Evolutionary conservation across 2,888 invertebrate genomes (phyloP).

Genomic region (Amphipyra berbera): DNA sequence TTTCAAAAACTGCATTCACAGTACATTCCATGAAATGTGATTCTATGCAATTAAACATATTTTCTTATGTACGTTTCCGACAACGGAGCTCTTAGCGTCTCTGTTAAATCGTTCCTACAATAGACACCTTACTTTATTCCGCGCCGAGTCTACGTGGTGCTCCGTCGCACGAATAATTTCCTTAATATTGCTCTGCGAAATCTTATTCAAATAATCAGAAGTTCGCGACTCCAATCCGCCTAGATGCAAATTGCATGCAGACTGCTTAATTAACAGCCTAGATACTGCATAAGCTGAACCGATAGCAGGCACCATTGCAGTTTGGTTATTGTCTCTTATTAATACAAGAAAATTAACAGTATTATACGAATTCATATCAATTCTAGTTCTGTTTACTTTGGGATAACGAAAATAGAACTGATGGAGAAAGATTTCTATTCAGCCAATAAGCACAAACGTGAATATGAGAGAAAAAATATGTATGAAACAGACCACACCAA

Average conservation of each 20-base stretch:
- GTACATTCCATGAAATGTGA: constrained; percentile 28
- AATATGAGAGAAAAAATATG: constrained; percentile 7
- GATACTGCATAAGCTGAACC: constrained; percentile 60
- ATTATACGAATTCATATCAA: neutral
- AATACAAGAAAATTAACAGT: constrained; percentile 2
- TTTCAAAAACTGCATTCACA: constrained; percentile 8
- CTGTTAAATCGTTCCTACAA: constrained; percentile 47
- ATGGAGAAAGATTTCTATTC: constrained; percentile 4
- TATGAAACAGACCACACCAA: constrained; percentile 14
- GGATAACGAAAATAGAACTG: neutral
- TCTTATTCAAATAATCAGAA: constrained; percentile 85
- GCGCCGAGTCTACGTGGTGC: constrained; percentile 61
- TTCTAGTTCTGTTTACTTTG: constrained; percentile 2
- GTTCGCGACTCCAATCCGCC: constrained; percentile 79
- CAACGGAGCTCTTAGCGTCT: constrained; percentile 42
- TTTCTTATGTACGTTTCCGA: constrained; percentile 35
- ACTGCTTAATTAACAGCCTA: constrained; percentile 78
- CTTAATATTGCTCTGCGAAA: constrained; percentile 78
- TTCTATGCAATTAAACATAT: constrained; percentile 41
- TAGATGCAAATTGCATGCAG: constrained; percentile 83
- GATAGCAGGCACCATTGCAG: constrained; percentile 57
- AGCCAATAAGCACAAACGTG: neutral
- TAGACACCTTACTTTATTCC: constrained; percentile 55
- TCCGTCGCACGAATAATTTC: constrained; percentile 76
- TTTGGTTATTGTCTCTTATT: constrained; percentile 41